These are phyloP conservation scores for Eurois occulta DNA, from an alignment of 2,888 invertebrate species.

Conservation along the genomic window DNA sequence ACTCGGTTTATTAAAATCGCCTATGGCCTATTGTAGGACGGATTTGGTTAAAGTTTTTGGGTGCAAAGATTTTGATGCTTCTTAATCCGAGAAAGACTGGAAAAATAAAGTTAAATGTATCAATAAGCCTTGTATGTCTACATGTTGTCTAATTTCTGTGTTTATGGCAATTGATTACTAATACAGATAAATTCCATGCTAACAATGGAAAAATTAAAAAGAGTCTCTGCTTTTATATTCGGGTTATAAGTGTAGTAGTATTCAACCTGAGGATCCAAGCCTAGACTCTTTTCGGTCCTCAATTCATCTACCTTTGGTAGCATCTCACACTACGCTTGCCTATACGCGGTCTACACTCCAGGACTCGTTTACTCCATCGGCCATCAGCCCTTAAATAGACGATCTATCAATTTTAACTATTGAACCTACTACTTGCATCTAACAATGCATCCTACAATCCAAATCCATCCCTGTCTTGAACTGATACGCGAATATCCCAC, in stretches of 20 bases:
- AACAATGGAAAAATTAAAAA: background rate
- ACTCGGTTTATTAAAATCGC: constrained; percentile 57
- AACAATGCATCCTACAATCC: constrained; percentile 2
- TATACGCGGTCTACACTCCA: background rate
- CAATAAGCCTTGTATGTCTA: background rate
- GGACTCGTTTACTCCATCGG: background rate
- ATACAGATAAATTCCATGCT: background rate
- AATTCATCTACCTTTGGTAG: background rate
- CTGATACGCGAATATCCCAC: constrained; percentile 39
- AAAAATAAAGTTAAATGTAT: background rate
- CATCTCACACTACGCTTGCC: background rate
- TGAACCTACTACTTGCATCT: background rate
- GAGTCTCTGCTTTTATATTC: background rate
- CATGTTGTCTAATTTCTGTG: background rate
- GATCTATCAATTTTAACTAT: background rate
- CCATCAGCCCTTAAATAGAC: background rate
- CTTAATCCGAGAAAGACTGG: background rate
- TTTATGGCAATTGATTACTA: background rate
- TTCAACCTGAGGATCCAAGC: background rate
- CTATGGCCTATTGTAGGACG: constrained; percentile 43
- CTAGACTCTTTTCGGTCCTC: background rate
- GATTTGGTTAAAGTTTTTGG: constrained; percentile 14
- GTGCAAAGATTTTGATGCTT: background rate
- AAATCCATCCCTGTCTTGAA: constrained; percentile 55
- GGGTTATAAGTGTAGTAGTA: background rate